Percentiles rank a stretch among this genome's conserved stretches.
These are phyloP conservation scores for Butastur rufipennis DNA, from an alignment of 2,113 vertebrate species.

Conservation along the genomic window DNA sequence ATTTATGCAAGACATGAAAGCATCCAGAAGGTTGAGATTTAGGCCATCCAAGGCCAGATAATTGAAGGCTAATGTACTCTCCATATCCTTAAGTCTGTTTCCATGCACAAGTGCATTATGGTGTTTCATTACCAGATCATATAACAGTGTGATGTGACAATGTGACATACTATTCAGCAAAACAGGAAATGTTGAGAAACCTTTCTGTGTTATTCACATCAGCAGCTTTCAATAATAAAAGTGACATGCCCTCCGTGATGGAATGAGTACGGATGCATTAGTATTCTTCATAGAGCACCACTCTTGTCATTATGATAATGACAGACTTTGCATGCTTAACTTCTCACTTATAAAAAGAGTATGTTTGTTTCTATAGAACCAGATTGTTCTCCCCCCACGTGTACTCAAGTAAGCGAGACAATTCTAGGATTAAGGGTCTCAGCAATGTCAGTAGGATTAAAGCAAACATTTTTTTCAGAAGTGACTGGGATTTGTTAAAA, in stretches of 20 bases:
- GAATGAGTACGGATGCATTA: not conserved
- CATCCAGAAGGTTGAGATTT: not conserved
- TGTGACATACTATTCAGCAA: conserved; percentile 13
- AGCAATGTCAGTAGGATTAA: conserved; percentile 34
- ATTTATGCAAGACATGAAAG: not conserved
- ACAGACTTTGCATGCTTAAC: conserved; percentile 21
- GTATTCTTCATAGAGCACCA: not conserved
- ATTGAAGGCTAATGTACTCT: conserved; percentile 17
- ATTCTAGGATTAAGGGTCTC: conserved; percentile 40
- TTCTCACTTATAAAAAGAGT: not conserved
- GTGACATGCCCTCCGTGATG: not conserved
- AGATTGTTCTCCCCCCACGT: not conserved
- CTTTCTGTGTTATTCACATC: conserved; percentile 31
- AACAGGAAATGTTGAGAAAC: conserved; percentile 34
- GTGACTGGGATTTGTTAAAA: conserved; percentile 36
- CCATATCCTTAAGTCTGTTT: not conserved
- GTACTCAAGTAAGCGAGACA: not conserved
- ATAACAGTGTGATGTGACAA: conserved; percentile 32
- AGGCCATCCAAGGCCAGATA: conserved; percentile 3
- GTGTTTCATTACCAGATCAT: conserved; percentile 49
- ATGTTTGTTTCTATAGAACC: conserved; percentile 9
- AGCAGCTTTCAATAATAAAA: conserved; percentile 27
- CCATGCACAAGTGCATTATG: not conserved
- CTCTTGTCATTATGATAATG: conserved; percentile 3
- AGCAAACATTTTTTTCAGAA: not conserved